phyloP scores from a whole-genome alignment of 2,797 vertebrate species.

The Melanogrammus aeglefinus region DNA sequence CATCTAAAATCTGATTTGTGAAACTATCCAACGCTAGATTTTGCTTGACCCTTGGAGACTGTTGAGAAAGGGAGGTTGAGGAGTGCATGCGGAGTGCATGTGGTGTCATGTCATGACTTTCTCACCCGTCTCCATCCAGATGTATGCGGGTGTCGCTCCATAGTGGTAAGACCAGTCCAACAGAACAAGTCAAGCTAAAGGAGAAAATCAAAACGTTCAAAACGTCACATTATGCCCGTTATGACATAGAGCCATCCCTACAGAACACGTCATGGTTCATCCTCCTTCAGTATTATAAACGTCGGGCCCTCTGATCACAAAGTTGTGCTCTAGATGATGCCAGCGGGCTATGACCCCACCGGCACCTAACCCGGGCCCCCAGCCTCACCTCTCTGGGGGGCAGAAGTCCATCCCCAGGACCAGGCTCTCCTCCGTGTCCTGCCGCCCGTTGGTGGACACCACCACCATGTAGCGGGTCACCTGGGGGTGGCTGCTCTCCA shows the following conservation, averaged over 20 bases:
- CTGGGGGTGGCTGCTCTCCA: conserved; percentile 88
- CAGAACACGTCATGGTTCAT: conserved; percentile 73
- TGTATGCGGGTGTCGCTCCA: conserved; percentile 98
- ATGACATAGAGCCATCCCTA: conserved; percentile 42
- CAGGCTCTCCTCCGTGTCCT: conserved; percentile 96
- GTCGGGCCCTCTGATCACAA: neutral
- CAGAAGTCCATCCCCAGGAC: conserved; percentile 97
- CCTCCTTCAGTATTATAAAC: neutral
- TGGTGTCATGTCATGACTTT: neutral
- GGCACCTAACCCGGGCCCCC: neutral
- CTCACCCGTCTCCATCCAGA: conserved; percentile 98
- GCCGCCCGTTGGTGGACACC: conserved; percentile 93
- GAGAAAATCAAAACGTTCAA: neutral
- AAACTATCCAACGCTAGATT: neutral
- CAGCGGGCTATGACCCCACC: neutral
- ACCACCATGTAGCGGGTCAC: conserved; percentile 97
- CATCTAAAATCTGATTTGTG: neutral
- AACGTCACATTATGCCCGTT: neutral
- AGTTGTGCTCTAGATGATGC: too few species aligned
- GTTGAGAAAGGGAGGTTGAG: neutral
- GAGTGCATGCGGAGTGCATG: neutral
- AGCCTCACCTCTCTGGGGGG: conserved; percentile 82
- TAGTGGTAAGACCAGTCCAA: conserved; percentile 92
- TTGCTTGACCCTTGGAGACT: neutral
- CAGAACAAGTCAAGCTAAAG: conserved; percentile 75